Evolutionary conservation across 2,888 invertebrate species (phyloP), one percentile per base, ranked within the genome.

Genomic region (Drosophila peninsularis): DNA sequence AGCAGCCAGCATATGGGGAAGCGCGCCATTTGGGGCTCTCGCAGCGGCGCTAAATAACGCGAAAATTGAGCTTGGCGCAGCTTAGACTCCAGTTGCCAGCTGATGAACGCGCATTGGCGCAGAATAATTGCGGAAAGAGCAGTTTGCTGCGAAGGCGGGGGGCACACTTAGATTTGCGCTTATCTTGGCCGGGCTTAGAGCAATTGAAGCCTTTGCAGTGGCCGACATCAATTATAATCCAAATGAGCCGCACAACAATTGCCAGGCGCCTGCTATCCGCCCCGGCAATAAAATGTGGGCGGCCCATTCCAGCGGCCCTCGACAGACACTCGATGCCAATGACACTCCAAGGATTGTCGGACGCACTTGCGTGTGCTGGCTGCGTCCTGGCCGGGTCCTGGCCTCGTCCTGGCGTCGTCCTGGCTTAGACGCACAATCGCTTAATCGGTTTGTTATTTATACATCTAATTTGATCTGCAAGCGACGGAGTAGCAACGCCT

Each of bases 401-500:
- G 30, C 10, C 21, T 32, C 19, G 21, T 7, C n/a, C 21, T 5
- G 36, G 36, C 27, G n/a, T n/a, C n/a, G n/a, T n/a, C n/a, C 56
- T 13, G 78, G 74, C 80, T 85, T 85, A 80, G 89, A 67, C 71
- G 71, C 70, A 77, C 88, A 85, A 88, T 88, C 84, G 80, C 86
- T 85, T 85, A 85, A 86, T 86, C 89, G 85, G 88, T 89, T 71
- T 86, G 88, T 86, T 86, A 89, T 86, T 89, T 86, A 86, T 86
- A 86, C 86, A 89, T 86, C 88, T 89, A 85, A 89, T 86, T 86
- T 88, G 85, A 89, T 85, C 89, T 80, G 82, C 83, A 82, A 77
- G 80, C 77, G 82, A 82, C 68, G 80, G 75, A 57, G 69, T 57
- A 62, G 49, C 61, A 63, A 79, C 78, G 81, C 77, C 27, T 1